Percentiles rank a stretch among this genome's conserved stretches.
phyloP scores from a whole-genome alignment of 1,140 invertebrate genomes.

The Saccostrea echinata region DNA sequence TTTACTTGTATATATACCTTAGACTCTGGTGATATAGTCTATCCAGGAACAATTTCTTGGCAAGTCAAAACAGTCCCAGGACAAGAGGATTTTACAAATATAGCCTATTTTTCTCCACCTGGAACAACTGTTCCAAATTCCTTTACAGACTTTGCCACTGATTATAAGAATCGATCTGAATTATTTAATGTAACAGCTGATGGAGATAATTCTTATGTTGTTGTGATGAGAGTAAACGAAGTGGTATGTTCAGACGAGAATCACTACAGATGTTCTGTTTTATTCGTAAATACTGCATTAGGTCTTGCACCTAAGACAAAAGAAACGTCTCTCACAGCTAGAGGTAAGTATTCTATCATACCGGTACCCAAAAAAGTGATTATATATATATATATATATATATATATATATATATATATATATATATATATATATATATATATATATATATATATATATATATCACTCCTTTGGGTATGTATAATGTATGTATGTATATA shows the following conservation, averaged over 20 bases:
- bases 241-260: too few species aligned
- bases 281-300: background rate
- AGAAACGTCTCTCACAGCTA: background rate
- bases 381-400: too few species aligned
- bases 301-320: background rate
- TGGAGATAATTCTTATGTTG: background rate
- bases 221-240: too few species aligned
- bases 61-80: background rate
- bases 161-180: background rate
- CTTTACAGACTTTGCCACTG: background rate
- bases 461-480: too few species aligned
- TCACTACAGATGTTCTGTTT: background rate
- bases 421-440: too few species aligned
- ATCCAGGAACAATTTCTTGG: background rate
- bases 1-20: background rate
- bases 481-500: too few species aligned
- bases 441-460: too few species aligned
- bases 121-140: background rate
- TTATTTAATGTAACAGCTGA: background rate
- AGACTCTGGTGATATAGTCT: background rate
- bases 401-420: too few species aligned
- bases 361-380: too few species aligned
- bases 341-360: background rate
- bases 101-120: background rate
- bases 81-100: background rate